These are phyloP conservation scores for Chironex yamaguchii DNA, from an alignment of 30 jellyfish, hydroid and myxozoan species.

Conservation along the genomic window DNA sequence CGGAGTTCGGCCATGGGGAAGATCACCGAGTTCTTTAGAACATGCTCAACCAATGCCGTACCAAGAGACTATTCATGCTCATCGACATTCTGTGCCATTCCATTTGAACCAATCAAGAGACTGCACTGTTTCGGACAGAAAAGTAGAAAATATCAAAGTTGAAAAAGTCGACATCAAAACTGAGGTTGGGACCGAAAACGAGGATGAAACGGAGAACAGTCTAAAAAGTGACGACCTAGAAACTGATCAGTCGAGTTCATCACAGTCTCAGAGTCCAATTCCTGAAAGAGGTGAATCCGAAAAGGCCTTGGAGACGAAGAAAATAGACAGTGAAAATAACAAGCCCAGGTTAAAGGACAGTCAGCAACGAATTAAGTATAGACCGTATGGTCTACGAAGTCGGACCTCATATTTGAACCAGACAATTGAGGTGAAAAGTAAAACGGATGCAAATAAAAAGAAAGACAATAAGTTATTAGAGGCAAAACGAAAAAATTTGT, in stretches of 20 bases:
- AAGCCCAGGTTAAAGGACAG: constrained; percentile 11
- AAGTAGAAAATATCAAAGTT: neutral
- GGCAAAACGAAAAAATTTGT: neutral
- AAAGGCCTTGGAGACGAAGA: neutral
- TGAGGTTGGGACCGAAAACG: neutral
- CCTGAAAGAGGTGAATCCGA: no score
- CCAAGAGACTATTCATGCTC: neutral
- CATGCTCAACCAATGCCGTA: neutral
- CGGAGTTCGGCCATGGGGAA: constrained; percentile 7
- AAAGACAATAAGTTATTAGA: neutral
- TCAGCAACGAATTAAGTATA: constrained; percentile 50
- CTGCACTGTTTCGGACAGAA: neutral
- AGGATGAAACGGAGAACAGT: neutral
- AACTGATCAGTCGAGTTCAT: neutral
- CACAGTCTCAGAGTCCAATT: neutral
- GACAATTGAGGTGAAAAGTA: neutral
- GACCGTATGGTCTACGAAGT: constrained; percentile 78
- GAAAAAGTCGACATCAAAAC: neutral
- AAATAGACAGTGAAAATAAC: constrained; percentile 21
- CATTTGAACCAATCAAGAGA: constrained; percentile 46
- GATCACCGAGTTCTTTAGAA: neutral
- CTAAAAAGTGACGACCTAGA: neutral
- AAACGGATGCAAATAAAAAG: neutral
- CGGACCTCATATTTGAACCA: neutral
- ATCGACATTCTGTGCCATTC: neutral